Evolutionary conservation across 2,888 invertebrate species (phyloP).

Genomic region (Chydorus sphaericus): DNA sequence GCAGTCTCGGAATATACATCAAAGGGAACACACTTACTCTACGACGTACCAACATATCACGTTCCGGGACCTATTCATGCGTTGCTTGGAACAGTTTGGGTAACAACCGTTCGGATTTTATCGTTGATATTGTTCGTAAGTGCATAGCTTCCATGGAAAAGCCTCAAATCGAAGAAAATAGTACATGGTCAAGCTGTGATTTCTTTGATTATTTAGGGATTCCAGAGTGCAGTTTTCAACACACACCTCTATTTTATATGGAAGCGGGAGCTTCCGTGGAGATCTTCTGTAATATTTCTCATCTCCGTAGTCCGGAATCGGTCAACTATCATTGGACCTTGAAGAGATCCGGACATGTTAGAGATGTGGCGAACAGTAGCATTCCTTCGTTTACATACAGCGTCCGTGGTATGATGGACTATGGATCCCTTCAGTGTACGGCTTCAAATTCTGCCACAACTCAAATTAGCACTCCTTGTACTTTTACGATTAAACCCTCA

Average conservation of each 20-base stretch:
- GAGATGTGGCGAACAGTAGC: neutral
- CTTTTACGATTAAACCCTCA: neutral
- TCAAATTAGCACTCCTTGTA: neutral
- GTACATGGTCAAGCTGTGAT: too few species aligned
- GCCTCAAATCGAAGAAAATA: too few species aligned
- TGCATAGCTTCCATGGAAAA: too few species aligned
- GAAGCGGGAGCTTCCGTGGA: too few species aligned
- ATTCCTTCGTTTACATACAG: neutral
- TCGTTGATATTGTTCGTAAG: too few species aligned
- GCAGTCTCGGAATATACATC: neutral
- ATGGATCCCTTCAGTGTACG: neutral
- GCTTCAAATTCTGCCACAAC: neutral
- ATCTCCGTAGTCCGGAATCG: neutral
- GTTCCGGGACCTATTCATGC: neutral
- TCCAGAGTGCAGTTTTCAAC: too few species aligned
- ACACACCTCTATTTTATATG: too few species aligned
- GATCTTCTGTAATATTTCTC: neutral
- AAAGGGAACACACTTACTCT: neutral
- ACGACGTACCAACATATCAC: neutral
- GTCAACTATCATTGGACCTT: neutral
- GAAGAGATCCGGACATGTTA: neutral
- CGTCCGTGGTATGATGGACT: neutral
- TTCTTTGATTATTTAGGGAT: too few species aligned
- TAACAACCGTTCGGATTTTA: neutral
- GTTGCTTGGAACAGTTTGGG: neutral